Base-by-base conservation (phyloP, 2,888 invertebrate genomes). In the Mesorhabditis belari region DNA sequence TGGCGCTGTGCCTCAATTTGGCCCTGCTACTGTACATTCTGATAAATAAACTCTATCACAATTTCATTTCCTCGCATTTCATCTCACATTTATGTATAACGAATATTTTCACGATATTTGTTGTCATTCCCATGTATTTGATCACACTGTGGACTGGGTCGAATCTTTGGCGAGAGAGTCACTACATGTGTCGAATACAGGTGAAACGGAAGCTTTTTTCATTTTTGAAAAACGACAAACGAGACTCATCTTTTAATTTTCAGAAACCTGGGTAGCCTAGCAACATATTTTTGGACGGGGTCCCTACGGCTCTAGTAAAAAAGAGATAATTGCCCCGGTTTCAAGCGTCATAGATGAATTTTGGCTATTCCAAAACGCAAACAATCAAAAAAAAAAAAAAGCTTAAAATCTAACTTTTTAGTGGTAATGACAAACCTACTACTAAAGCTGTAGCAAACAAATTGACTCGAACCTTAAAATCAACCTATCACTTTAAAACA, bases 21-120 rank as follows among this genome's bases (percentile, higher is more conserved):
- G 58, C 58, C 12, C 67, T 81, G 9, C 60, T 80, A 17, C 54
- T 70, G n/a, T 79, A 80, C 64, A 79, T 81, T 12, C 62, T 76
- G 6, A 59, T 63, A 6, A 70, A 72, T 57, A 71, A 73, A 55
- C 67, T 81, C 17, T 80, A 78, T 64, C 69, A 76, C 49, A 80
- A 81, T 68, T 81, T 77, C 62, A 77, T 81, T 29, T 76, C 76
- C 5, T 77, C 76, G 19, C 79, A 78, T 55, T 81, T 81, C 65
- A 81, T 81, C 58, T 77, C 71, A 5, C 80, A 81, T 63, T 65
- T 81, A 19, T 76, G 76, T 60, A 60, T 80, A 58, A 79, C 79
- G 19, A 80, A 80, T 59, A 61, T 77, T 24, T 49, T 81, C 26
- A 72, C 73, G 2, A 62, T 77, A 19, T 35, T 67, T 6, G 49